Base-by-base conservation (phyloP, 1,140 invertebrate genomes). In the Psix sp. region DNA sequence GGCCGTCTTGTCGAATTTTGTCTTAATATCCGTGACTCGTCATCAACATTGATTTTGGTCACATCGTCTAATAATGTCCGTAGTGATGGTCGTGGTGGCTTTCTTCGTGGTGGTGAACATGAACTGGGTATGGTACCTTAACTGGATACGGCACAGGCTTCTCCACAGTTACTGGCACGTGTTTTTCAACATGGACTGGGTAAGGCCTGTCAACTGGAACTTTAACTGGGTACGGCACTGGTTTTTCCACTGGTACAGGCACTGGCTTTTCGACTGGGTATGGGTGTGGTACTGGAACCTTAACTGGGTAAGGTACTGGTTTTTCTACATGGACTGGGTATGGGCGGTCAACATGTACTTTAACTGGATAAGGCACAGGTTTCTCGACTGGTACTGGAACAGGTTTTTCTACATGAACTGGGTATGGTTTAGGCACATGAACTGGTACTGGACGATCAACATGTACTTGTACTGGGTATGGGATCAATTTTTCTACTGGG, bases 221-320 rank as follows among this genome's bases (percentile, higher is more conserved):
- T 74, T 91, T 90, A 5, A 92, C 90, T 42, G 89, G 89, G 59
- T 89, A 88, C 14, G 88, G 87, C 66, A 93, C 90, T 62, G 91
- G 87, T 16, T 89, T 90, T 77, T 92, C 90, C 1, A 92, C 91
- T 35, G 90, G 90, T 57, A 88, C 87, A 29, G 89, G 90, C 33
- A 90, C 84, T n/a, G 87, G 90, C 63, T 91, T 92, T 75, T 91
- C 90, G 17, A 93, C 92, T 29, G 91, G 91, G 84, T 92, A 92
- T 1, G 92, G 93, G 72, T 90, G 90, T 72, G 92, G 92, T 62
- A 93, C 91, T 66, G 88, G 90, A 33, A 93, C 91, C 86, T 91
- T 91, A 6, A 93, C 89, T n/a, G 93, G 92, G 63, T 88, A 88
- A 33, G 85, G 91, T n/a, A 92, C 86, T 81, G 90, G 89, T 77